These are phyloP conservation scores for Clarias fuscus DNA, from an alignment of 2,797 vertebrate genomes.

Conservation along the genomic window DNA sequence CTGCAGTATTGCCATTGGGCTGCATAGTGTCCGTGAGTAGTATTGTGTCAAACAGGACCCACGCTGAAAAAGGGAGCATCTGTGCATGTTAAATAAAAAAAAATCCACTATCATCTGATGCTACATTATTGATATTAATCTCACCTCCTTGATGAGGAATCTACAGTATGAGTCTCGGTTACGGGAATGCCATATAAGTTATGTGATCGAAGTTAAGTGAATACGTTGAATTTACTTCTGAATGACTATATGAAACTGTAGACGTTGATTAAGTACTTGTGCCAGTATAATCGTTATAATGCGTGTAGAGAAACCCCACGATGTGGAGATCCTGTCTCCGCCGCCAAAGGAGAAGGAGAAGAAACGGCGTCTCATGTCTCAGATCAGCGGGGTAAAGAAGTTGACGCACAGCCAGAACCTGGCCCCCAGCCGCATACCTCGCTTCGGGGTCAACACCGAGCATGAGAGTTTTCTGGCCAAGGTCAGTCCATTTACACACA, in stretches of 20 bases:
- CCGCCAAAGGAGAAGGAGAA: conserved; percentile 79
- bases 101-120: background rate
- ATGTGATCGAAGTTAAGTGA: conserved; percentile 61
- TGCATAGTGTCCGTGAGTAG: conserved; percentile 64
- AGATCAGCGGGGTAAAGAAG: conserved; percentile 85
- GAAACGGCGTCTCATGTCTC: conserved; percentile 82
- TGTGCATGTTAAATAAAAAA: conserved; percentile 50
- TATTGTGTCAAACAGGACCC: conserved; percentile 62
- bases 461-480: conserved; percentile 83
- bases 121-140: conserved; percentile 41
- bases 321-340: conserved; percentile 81
- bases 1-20: conserved; percentile 63
- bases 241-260: background rate
- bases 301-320: conserved; percentile 85
- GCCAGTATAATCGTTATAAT: background rate
- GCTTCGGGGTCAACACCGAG: conserved; percentile 84
- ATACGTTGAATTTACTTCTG: conserved; percentile 11
- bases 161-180: conserved; percentile 62
- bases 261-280: background rate
- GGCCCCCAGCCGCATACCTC: conserved; percentile 75
- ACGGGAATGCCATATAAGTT: conserved; percentile 71
- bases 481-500: conserved; percentile 65
- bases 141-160: conserved; percentile 62
- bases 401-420: conserved; percentile 71
- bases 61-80: conserved; percentile 50